Conservation (phyloP, 1,140 invertebrate genomes). For the Propsilocerus akamusi region DNA sequence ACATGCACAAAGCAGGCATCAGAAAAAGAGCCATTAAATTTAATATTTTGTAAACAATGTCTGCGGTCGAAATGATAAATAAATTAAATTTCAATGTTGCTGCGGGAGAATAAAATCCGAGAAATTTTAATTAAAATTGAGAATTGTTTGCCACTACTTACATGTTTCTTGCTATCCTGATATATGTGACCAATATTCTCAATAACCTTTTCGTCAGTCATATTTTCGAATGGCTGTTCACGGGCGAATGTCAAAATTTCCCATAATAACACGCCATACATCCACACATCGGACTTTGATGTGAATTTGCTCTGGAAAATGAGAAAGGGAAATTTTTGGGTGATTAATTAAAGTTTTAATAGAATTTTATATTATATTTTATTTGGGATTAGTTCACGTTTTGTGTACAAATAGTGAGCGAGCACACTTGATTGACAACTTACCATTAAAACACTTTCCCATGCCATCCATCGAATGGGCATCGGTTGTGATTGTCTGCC, state of each 20-base stretch:
- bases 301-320: constrained; percentile 54
- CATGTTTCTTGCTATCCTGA: constrained; percentile 34
- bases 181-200: constrained; percentile 56
- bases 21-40: too few relatives aligned
- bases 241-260: constrained; percentile 72
- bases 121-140: background rate
- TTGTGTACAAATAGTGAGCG: background rate
- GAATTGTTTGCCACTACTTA: constrained; percentile 13
- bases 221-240: constrained; percentile 62
- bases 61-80: too few relatives aligned
- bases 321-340: constrained; percentile 8
- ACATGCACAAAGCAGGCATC: too few relatives aligned
- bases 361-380: too few relatives aligned
- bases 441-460: constrained; percentile 69
- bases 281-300: constrained; percentile 75
- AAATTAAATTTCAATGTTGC: too few relatives aligned
- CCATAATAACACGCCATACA: constrained; percentile 78
- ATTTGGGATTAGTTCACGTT: background rate
- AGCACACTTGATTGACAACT: constrained; percentile 18
- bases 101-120: too few relatives aligned
- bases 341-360: too few relatives aligned
- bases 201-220: constrained; percentile 59
- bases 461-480: constrained; percentile 63
- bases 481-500: constrained; percentile 29
- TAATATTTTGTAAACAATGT: too few relatives aligned